Conservation (phyloP, 2,888 invertebrate species). For the Cenopis cana region DNA sequence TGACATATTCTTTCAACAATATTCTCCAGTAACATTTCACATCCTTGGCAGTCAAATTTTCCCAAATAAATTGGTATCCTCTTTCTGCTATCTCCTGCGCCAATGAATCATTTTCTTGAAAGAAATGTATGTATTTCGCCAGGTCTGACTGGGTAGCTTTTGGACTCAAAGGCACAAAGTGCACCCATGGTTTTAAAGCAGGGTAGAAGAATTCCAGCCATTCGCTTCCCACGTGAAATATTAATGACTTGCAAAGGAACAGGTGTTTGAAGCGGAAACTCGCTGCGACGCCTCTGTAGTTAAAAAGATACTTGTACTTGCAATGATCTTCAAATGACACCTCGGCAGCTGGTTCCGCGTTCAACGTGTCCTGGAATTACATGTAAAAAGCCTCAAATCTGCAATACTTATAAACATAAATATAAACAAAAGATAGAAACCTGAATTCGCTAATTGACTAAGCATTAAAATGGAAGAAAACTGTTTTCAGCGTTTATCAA, state of each 20-base stretch:
- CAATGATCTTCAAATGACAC: constrained; percentile 96
- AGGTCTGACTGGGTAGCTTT: constrained; percentile 88
- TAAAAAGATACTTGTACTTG: constrained; percentile 96
- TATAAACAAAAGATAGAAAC: too few species aligned
- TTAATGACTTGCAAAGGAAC: constrained; percentile 95
- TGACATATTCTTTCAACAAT: constrained; percentile 90
- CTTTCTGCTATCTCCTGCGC: constrained; percentile 91
- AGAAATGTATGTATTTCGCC: constrained; percentile 90
- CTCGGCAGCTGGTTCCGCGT: constrained; percentile 93
- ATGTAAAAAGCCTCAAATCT: background rate
- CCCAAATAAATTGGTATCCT: constrained; percentile 93
- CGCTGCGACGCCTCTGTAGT: constrained; percentile 98
- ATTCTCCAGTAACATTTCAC: constrained; percentile 95
- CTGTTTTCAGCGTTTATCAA: too few species aligned
- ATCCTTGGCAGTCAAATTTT: constrained; percentile 92
- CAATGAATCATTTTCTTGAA: constrained; percentile 89
- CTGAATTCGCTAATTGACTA: too few species aligned
- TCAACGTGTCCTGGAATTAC: constrained; percentile 91
- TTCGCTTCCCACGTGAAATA: constrained; percentile 97
- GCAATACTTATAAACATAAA: too few species aligned
- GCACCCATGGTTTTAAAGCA: constrained; percentile 96
- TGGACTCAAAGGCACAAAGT: constrained; percentile 93
- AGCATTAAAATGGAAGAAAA: too few species aligned
- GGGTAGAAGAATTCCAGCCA: constrained; percentile 98
- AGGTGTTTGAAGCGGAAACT: constrained; percentile 98